Base-by-base conservation (phyloP, 2,797 vertebrate species). In the Falco berigora region DNA sequence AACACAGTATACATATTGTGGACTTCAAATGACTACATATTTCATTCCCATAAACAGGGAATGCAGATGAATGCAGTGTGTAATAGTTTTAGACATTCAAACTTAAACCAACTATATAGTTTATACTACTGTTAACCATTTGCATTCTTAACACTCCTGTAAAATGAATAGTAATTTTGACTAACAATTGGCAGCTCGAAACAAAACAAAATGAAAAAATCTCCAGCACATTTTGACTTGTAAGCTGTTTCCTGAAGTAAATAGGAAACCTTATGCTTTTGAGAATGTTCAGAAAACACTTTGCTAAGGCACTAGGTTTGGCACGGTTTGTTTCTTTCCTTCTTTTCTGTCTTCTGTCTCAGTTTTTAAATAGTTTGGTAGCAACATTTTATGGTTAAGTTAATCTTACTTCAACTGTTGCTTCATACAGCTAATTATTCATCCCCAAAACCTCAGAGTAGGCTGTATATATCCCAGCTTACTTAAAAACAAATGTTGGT, bases 1-100 rank as follows among this genome's bases (percentile, higher is more conserved):
- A 98, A 98, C 98, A 98, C 98, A 98, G 98, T 98, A 97, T 98
- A 98, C 98, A 98, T 98, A 98, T 98, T 98, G 98, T 97, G 98
- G 97, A 98, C 98, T 98, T 98, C 98, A 98, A 98, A 98, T 98
- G 96, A 97, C 97, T 98, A 97, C 97, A 98, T 98, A 98, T 98
- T 98, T 98, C 97, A 98, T 97, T 98, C 97, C 97, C 97, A 98
- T 98, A 98, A 98, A 98, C 98, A 98, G 97, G 96, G 98, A 98
- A 98, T 90, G 97, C 94, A 97, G 98, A 98, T 97, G 97, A 98
- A 97, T 98, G 96, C 97, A 84, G 92, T 97, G 92, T 97, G 96
- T 98, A 97, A 98, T 98, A 96, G 96, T 97, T 98, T 97, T 98
- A 96, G 98, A 98, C 97, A 63, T 94, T 97, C 97, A 96, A 95